phyloP scores from a whole-genome alignment of 1,140 invertebrate species.

The Dinothrombium tinctorium region DNA sequence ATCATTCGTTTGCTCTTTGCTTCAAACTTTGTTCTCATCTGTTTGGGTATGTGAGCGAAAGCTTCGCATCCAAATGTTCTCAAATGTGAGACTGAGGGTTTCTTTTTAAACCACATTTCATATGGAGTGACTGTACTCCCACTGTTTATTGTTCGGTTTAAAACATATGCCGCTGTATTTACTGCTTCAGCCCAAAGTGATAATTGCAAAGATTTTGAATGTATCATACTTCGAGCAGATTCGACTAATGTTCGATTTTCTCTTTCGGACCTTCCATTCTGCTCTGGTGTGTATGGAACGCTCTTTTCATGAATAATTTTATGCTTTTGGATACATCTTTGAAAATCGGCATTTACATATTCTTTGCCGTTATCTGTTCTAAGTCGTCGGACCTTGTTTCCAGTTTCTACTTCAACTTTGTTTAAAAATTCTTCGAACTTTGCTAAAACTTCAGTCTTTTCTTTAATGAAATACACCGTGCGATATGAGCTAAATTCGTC shows the following conservation, averaged over 20 bases:
- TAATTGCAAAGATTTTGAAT: background rate
- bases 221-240: constrained; percentile 7
- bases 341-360: no score
- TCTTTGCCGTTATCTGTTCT: no score
- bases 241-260: constrained; percentile 5
- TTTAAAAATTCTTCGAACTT: no score
- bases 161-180: constrained; percentile 7
- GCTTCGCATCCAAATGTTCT: background rate
- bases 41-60: background rate
- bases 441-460: no score
- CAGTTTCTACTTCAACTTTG: no score
- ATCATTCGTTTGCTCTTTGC: background rate
- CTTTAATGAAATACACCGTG: no score
- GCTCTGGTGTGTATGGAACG: no score
- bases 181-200: constrained; percentile 10
- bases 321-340: no score
- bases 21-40: background rate
- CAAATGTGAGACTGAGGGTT: background rate
- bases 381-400: no score
- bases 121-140: background rate
- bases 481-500: no score
- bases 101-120: background rate
- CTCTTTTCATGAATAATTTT: no score
- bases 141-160: constrained; percentile 5
- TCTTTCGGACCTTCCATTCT: constrained; percentile 9